These are phyloP conservation scores for Tangara arthus DNA, from an alignment of 2,797 vertebrate genomes.

Conservation along the genomic window DNA sequence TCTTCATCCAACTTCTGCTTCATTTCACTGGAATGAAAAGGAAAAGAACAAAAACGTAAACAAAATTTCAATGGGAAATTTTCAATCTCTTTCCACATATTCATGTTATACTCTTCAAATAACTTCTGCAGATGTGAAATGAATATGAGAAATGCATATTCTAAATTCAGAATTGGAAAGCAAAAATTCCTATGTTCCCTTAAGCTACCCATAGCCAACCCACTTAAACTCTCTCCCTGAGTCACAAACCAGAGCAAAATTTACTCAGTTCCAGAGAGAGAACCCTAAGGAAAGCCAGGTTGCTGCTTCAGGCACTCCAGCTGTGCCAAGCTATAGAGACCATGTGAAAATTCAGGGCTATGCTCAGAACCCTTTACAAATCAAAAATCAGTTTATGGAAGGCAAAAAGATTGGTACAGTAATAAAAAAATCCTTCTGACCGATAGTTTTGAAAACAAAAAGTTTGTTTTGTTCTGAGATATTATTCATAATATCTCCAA, in stretches of 20 bases:
- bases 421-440: neutral
- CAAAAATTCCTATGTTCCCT: neutral
- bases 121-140: neutral
- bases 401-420: neutral
- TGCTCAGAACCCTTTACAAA: neutral
- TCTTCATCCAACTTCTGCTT: conserved; percentile 95
- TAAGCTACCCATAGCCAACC: neutral
- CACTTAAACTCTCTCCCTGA: neutral
- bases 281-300: neutral
- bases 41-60: neutral
- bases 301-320: neutral
- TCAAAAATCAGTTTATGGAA: neutral
- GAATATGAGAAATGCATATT: neutral
- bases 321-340: neutral
- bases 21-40: conserved; percentile 82
- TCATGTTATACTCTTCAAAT: neutral
- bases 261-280: neutral
- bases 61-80: neutral
- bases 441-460: neutral
- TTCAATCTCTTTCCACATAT: neutral
- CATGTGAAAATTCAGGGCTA: neutral
- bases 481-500: neutral
- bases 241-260: neutral
- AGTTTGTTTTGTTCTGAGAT: neutral
- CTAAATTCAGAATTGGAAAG: neutral